Evolutionary conservation across 2,888 invertebrate species (phyloP), one percentile per base, ranked within the genome.

Genomic region (Rhamphomyia laevipes): DNA sequence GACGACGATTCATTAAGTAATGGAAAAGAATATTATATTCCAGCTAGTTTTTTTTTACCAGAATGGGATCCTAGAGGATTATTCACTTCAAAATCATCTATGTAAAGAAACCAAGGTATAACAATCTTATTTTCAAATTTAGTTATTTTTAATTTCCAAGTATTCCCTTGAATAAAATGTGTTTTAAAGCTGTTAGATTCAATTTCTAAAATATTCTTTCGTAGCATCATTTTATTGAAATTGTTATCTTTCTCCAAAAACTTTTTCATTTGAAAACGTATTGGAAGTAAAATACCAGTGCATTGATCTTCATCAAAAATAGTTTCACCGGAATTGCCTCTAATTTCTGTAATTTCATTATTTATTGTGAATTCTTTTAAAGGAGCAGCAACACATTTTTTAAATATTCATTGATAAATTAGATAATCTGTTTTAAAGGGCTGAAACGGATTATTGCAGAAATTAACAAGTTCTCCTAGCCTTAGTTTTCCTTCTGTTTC

Each of bases 21-120:
- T 30, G 44, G 45, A 44, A 48, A 48, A 13, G 44, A 37, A 40
- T 48, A 48, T 44, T 48, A 48, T n/a, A 13, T n/a, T n/a, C n/a
- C n/a, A n/a, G n/a, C n/a, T n/a, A n/a, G n/a, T n/a, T n/a, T n/a
- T n/a, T n/a, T n/a, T n/a, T n/a, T n/a, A n/a, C n/a, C n/a, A n/a
- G n/a, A 46, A 46, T 46, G 46, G 4, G 38, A 23, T 15, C 46
- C 46, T 16, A 46, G 3, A 37, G 46, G 46, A 38, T 46, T 46
- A 38, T 46, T 46, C n/a, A 40, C 27, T 17, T 38, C 23, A 23
- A 37, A 38, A 31, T 46, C 40, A 38, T 46, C 40, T 23, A 46
- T 16, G 37, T 38, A 38, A 23, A 46, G 23, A 31, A 46, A 46
- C 9, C 23, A 13, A 6, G 46, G 40, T 23, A 46, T 46, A 38